Evolutionary conservation across 2,113 vertebrate species (phyloP), one percentile per base, ranked within the genome.

Genomic region (Vireo altiloquus): DNA sequence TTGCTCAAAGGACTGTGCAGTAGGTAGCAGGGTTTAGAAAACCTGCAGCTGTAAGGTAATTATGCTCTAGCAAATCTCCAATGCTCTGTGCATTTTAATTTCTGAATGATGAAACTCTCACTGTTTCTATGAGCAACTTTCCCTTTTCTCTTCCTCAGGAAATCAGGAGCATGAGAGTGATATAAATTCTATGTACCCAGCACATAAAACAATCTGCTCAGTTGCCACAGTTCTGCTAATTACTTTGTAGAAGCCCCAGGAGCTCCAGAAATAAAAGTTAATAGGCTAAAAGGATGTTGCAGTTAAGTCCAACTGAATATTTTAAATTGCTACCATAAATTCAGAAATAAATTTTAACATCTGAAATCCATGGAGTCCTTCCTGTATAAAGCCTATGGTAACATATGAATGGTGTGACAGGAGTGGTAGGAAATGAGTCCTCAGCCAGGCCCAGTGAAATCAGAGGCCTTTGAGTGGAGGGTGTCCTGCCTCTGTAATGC

Each of bases 221-320:
- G 82, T 90, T 95, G 88, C 88, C 82, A 90, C 33, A 92, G 88
- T 65, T 93, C 95, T 96, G 85, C 88, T 96, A 93, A 96, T 96
- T 96, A 88, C 79, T 94, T 82, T 93, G 92, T 49, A 93, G 85
- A 90, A 94, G 59, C 90, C 90, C 75, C 82, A 49, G 46, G 90
- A 95, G 90, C 66, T 95, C 50, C 82, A 83, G 94, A 93, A 95
- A 93, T 97, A 93, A 95, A 96, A 95, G 71, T 94, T 91, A 95
- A 92, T 92, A 90, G 85, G 78, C 92, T 92, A 90, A 85, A 84
- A 93, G 82, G 79, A 92, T 95, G 82, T 83, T 88, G 92, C 82
- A 90, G 75, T 94, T 76, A 95, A 88, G 50, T 86, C 92, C 63
- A 80, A 76, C 71, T 63, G 92, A 87, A 82, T 88, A 92, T 95